phyloP scores from a whole-genome alignment of 2,888 invertebrate genomes.

The Clepsis dumicolana region DNA sequence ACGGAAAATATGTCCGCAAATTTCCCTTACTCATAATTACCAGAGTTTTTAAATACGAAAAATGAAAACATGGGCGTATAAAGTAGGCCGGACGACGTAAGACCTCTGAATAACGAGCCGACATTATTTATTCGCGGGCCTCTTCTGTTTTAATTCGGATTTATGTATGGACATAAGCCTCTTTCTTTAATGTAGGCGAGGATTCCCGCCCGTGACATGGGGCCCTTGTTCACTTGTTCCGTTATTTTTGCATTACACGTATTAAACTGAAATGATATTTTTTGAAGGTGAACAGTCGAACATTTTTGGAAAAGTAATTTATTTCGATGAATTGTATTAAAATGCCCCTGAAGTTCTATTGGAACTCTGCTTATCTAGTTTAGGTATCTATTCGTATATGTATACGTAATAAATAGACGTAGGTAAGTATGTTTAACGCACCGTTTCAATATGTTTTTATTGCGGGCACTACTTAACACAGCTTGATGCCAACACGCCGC shows the following conservation, averaged over 20 bases:
- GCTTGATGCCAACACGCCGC: background rate
- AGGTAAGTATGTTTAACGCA: too few relatives aligned
- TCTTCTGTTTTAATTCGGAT: constrained; percentile 82
- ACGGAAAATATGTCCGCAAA: constrained; percentile 47
- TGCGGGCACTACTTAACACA: background rate
- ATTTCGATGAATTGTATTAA: too few relatives aligned
- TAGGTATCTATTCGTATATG: too few relatives aligned
- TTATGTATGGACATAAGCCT: constrained; percentile 74
- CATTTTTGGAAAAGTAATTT: background rate
- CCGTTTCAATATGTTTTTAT: background rate
- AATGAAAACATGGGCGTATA: constrained; percentile 74
- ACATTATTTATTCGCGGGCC: constrained; percentile 79
- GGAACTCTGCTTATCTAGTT: too few relatives aligned
- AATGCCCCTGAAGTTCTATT: too few relatives aligned
- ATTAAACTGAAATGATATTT: constrained; percentile 15
- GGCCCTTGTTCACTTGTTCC: constrained; percentile 51
- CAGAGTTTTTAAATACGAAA: constrained; percentile 73
- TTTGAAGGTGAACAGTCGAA: background rate
- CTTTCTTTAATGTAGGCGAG: constrained; percentile 42
- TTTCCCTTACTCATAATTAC: constrained; percentile 79
- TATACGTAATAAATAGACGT: too few relatives aligned
- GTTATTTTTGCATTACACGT: constrained; percentile 38
- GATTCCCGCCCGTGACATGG: constrained; percentile 57
- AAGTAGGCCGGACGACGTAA: constrained; percentile 74
- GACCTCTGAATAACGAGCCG: constrained; percentile 79